Conservation (phyloP, 2,797 vertebrate genomes). For the Columba guinea region DNA sequence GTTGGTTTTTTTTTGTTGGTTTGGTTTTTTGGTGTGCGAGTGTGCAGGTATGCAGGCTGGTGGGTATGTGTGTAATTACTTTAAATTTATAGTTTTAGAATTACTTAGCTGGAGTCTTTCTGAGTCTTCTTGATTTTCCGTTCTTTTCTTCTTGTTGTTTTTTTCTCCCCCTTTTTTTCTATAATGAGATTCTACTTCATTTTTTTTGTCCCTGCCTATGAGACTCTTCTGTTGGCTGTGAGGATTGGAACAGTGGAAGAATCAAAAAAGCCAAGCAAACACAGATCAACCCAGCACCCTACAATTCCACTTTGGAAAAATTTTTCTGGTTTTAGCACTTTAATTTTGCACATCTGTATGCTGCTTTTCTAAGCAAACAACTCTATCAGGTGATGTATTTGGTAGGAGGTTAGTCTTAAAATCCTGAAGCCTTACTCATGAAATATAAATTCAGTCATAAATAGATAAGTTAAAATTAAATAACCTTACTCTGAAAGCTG, state of each 20-base stretch:
- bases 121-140: conserved; percentile 74
- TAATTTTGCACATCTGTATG: conserved; percentile 55
- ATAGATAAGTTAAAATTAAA: conserved; percentile 46
- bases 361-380: conserved; percentile 65
- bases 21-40: not conserved
- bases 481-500: conserved; percentile 51
- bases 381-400: conserved; percentile 64
- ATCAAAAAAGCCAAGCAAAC: conserved; percentile 45
- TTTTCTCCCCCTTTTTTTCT: conserved; percentile 4
- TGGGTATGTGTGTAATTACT: conserved; percentile 36
- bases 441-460: conserved; percentile 36
- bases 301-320: conserved; percentile 58
- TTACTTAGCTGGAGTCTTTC: conserved; percentile 67
- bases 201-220: conserved; percentile 68
- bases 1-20: no score
- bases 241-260: conserved; percentile 73
- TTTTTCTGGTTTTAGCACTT: conserved; percentile 59
- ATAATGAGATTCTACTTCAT: conserved; percentile 54
- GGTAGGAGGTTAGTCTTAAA: conserved; percentile 32
- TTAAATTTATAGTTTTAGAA: conserved; percentile 60
- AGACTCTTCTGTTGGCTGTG: conserved; percentile 74
- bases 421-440: conserved; percentile 8
- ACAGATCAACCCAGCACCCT: conserved; percentile 19
- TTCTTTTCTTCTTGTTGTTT: conserved; percentile 45
- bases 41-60: conserved; percentile 1